phyloP scores from a whole-genome alignment of 2,888 invertebrate genomes.

The Apantesis nais region DNA sequence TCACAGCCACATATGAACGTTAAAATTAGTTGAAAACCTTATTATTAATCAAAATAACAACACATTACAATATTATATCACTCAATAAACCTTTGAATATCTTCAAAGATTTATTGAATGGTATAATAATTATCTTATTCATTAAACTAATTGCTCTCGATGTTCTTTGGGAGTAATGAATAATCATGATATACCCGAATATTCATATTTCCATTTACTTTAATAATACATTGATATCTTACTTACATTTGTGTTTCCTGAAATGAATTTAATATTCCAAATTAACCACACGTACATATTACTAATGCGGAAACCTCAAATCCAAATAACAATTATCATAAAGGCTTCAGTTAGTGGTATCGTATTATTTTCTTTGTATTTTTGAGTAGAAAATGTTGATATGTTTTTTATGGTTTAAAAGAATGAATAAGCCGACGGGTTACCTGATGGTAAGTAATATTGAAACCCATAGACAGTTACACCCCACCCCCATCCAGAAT shows the following conservation, averaged over 20 bases:
- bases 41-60: constrained; percentile 6
- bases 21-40: neutral
- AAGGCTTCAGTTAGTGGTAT: neutral
- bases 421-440: too few species aligned
- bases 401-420: too few species aligned
- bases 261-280: neutral
- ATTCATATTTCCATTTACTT: neutral
- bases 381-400: neutral
- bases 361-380: neutral
- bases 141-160: neutral
- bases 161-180: neutral
- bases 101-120: too few species aligned
- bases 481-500: too few species aligned
- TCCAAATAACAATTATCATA: neutral
- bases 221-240: neutral
- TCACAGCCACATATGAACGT: neutral
- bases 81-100: neutral
- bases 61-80: neutral
- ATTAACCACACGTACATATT: neutral
- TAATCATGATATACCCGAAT: neutral
- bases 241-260: constrained; percentile 6
- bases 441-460: too few species aligned
- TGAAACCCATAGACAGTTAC: too few species aligned
- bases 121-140: neutral
- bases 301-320: neutral